Base-by-base conservation (phyloP, 2,113 vertebrate species). In the Martes martes region DNA sequence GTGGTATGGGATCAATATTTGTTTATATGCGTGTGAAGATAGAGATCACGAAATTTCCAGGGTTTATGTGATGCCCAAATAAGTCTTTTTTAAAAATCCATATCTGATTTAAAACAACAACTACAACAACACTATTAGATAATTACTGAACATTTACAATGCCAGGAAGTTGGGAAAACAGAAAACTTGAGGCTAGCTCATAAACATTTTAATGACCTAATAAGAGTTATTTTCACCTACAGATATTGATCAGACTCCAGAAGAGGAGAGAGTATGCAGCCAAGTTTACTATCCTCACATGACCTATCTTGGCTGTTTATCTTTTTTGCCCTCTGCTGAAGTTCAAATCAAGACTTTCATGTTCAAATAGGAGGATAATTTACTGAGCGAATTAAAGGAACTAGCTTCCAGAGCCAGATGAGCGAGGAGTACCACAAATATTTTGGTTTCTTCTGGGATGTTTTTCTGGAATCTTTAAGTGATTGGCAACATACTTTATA, bases 201-300 rank as follows among this genome's bases (percentile, higher is more conserved):
- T 91, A 95, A 95, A 92, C 28, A 96, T 92, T 96, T 96, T 87
- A 80, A 69, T 96, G 96, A 92, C 74, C 74, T 88, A 96, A 89
- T 93, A 74, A 79, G 59, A 47, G 31, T 88, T 74, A 95, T 97
- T 96, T 98, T 95, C 86, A 94, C 86, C 92, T 98, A 96, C 87
- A 89, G 73, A 94, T 93, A 97, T 74, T 89, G 86, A 94, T 96
- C 52, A 83, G 76, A 89, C 65, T 96, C 79, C 82, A 94, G 39
- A 84, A 81, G 28, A 87, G 18, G 11, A 89, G 47, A 69, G 47
- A 31, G 24, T 26, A 39, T 33, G 69, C 73, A 19, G 87, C 86
- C 79, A 84, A 93, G 33, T 50, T 95, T 36, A 47, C 74, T 97
- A 18, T 98, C 89, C 89, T 97, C 91, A 85, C 26, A 74, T 74